These are phyloP conservation scores for Ceratitis capitata DNA, from an alignment of 1,140 invertebrate species.

Conservation along the genomic window DNA sequence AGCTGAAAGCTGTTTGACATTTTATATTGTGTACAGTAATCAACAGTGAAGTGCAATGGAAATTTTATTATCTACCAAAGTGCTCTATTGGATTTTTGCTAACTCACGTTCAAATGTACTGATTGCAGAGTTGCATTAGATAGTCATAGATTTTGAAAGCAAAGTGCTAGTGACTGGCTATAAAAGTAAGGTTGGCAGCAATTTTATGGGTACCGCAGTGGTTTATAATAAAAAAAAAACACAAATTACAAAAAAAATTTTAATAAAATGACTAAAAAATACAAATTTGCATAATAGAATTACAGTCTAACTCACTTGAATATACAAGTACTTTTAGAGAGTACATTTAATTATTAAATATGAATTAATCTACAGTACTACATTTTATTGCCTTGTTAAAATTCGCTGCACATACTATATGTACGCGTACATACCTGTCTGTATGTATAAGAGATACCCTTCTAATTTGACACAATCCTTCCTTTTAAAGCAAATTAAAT, in stretches of 20 bases:
- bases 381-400: too few species aligned
- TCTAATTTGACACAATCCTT: too few species aligned
- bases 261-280: neutral
- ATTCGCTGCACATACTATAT: too few species aligned
- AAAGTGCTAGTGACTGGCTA: neutral
- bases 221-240: neutral
- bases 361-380: too few species aligned
- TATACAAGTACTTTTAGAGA: too few species aligned
- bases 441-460: too few species aligned
- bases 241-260: neutral
- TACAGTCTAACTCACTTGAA: too few species aligned
- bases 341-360: too few species aligned
- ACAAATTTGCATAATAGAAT: too few species aligned
- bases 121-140: slow-evolving; percentile 20
- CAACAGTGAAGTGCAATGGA: neutral
- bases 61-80: slow-evolving; percentile 17
- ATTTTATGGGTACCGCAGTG: neutral
- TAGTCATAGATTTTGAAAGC: neutral
- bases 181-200: neutral
- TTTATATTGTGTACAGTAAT: neutral
- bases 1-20: neutral
- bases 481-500: too few species aligned
- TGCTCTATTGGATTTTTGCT: slow-evolving; percentile 34
- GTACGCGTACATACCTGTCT: too few species aligned
- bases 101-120: neutral